Evolutionary conservation across 2,113 vertebrate species (phyloP).

Genomic region (Apaloderma vittatum): DNA sequence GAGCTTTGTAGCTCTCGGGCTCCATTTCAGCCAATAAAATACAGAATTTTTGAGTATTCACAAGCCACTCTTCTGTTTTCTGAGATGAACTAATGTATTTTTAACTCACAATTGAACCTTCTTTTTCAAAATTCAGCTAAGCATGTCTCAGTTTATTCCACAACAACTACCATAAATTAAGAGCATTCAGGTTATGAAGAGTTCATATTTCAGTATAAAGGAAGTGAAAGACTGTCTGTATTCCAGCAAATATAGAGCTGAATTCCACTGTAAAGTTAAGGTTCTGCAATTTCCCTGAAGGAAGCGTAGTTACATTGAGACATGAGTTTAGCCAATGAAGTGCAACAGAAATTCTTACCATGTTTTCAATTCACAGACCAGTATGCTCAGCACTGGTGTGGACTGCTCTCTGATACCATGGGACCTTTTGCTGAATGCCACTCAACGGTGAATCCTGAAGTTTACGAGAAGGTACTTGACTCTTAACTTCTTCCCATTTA

Average conservation of each 20-base stretch:
- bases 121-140: neutral
- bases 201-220: neutral
- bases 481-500: neutral
- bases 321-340: neutral
- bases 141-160: neutral
- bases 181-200: neutral
- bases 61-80: neutral
- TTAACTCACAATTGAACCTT: neutral
- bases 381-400: constrained; percentile 91
- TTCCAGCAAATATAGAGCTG: neutral
- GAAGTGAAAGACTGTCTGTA: neutral
- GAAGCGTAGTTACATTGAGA: neutral
- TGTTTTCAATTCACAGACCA: constrained; percentile 79
- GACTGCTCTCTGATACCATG: constrained; percentile 74
- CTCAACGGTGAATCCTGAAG: constrained; percentile 78
- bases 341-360: neutral
- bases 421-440: constrained; percentile 89
- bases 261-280: neutral
- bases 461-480: constrained; percentile 82
- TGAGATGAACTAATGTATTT: neutral
- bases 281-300: neutral
- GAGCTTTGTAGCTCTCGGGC: neutral
- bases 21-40: neutral
- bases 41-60: neutral
- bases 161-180: neutral